Conservation (phyloP, 2,797 vertebrate species). For the Gallinago stenura region DNA sequence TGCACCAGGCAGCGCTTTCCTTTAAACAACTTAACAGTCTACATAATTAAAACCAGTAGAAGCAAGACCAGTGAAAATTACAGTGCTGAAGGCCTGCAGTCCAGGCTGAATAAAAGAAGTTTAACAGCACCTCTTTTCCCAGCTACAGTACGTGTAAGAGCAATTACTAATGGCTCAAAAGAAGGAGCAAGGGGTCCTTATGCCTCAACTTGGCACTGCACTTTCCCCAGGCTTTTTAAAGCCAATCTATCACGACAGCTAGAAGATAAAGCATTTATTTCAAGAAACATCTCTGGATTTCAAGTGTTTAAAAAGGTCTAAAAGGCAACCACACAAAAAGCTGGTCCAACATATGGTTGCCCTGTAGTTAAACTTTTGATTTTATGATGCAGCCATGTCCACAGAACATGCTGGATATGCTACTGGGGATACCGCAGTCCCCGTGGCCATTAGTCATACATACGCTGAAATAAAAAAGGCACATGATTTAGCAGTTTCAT, state of each 20-base stretch:
- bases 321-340: background rate
- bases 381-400: background rate
- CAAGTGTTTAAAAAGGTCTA: background rate
- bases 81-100: background rate
- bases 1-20: background rate
- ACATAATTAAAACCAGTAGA: background rate
- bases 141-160: background rate
- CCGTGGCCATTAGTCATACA: background rate
- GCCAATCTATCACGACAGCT: rapidly evolving
- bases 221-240: background rate
- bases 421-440: background rate
- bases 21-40: background rate
- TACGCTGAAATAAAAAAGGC: background rate
- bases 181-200: background rate
- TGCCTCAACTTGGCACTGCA: background rate
- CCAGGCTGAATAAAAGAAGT: background rate
- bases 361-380: background rate
- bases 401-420: background rate
- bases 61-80: background rate
- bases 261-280: background rate
- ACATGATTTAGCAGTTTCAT: conserved; percentile 36
- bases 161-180: background rate
- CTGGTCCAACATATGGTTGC: background rate
- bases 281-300: background rate
- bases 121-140: background rate